These are phyloP conservation scores for Pachliopta kotzebuea DNA, from an alignment of 2,888 invertebrate species.

Conservation along the genomic window DNA sequence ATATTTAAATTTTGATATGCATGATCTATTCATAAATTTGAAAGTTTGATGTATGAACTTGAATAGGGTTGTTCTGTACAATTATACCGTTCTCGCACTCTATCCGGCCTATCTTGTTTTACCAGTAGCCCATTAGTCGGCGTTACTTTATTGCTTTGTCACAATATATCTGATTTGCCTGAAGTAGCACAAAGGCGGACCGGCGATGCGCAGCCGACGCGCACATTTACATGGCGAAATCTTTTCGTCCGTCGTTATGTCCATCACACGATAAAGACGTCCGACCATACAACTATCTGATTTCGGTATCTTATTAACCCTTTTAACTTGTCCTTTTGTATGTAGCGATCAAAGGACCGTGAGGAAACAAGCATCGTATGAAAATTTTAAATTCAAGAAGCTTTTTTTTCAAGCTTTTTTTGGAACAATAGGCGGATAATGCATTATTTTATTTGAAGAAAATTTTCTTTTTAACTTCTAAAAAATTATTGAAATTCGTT, in stretches of 20 bases:
- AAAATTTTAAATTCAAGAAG: slow-evolving; percentile 3
- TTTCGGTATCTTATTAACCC: slow-evolving; percentile 71
- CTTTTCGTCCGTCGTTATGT: slow-evolving; percentile 58
- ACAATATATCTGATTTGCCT: slow-evolving; percentile 55
- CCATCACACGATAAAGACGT: slow-evolving; percentile 67
- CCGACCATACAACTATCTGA: slow-evolving; percentile 57
- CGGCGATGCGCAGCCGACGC: slow-evolving; percentile 42
- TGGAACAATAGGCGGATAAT: not conserved
- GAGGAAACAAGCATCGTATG: slow-evolving; percentile 29
- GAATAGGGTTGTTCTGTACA: not conserved
- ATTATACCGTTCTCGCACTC: slow-evolving; percentile 34
- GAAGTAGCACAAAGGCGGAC: slow-evolving; percentile 37
- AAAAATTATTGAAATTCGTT: too few relatives aligned
- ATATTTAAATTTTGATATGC: too few relatives aligned
- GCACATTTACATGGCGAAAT: slow-evolving; percentile 71
- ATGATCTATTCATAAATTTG: too few relatives aligned
- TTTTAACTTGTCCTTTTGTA: slow-evolving; percentile 38
- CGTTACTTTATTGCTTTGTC: slow-evolving; percentile 47
- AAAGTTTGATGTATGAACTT: too few relatives aligned
- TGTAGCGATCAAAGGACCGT: slow-evolving; percentile 34
- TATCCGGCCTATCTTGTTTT: slow-evolving; percentile 4
- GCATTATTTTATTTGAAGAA: not conserved
- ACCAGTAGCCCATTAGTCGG: slow-evolving; percentile 12
- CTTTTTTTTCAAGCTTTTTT: slow-evolving; percentile 32
- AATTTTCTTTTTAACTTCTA: not conserved